Evolutionary conservation across 2,113 vertebrate species (phyloP).

Genomic region (Clarias gariepinus): DNA sequence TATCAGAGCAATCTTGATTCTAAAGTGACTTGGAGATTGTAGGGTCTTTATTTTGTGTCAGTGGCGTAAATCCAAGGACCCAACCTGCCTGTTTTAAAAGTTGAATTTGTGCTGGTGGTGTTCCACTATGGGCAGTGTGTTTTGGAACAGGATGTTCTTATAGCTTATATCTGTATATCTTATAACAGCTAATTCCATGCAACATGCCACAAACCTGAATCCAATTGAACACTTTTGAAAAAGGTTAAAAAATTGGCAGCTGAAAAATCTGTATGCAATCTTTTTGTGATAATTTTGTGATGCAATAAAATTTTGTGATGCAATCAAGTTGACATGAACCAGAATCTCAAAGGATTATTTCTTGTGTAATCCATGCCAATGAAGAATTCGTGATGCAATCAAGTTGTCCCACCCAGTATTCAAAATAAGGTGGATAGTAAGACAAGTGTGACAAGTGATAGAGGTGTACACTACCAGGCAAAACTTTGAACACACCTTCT

Average conservation of each 20-base stretch:
- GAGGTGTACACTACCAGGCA: background rate
- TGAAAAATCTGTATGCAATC: background rate
- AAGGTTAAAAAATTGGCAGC: background rate
- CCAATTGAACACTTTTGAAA: background rate
- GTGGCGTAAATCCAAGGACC: background rate
- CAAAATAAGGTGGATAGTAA: background rate
- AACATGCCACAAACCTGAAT: background rate
- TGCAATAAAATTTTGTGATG: background rate
- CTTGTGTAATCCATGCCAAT: background rate
- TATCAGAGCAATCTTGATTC: background rate
- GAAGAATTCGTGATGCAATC: background rate
- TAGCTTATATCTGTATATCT: no score
- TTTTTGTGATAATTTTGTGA: no score
- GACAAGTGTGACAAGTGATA: background rate
- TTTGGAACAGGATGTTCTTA: no score
- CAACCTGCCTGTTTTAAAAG: background rate
- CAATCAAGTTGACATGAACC: background rate
- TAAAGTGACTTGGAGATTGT: background rate
- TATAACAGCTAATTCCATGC: background rate
- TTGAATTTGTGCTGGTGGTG: background rate
- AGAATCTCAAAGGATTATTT: slow-evolving; percentile 3
- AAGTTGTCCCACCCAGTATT: background rate
- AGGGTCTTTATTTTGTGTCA: background rate
- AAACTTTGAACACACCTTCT: no score
- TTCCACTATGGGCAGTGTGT: background rate